Evolutionary conservation across 2,797 vertebrate species (phyloP).

Genomic region (Karalla daura): DNA sequence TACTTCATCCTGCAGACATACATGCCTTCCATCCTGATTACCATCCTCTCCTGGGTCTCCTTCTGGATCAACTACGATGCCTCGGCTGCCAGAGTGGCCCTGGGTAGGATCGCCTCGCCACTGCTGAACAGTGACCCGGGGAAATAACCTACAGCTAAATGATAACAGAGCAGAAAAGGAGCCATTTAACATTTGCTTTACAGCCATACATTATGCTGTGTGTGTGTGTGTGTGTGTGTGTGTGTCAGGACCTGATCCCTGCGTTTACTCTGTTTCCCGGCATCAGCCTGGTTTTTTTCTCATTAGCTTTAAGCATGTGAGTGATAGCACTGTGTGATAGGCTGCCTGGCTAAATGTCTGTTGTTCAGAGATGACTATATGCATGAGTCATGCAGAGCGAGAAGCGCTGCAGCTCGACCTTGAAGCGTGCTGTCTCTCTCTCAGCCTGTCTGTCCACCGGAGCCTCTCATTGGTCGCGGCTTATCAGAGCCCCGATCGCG

Average conservation of each 20-base stretch:
- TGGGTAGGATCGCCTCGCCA: slow-evolving; percentile 87
- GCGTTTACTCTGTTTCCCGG: slow-evolving; percentile 48
- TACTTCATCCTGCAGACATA: slow-evolving; percentile 99
- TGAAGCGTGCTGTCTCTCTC: slow-evolving; percentile 74
- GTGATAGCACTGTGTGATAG: slow-evolving; percentile 73
- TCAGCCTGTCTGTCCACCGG: slow-evolving; percentile 65
- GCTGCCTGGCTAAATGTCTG: slow-evolving; percentile 75
- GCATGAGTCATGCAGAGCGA: slow-evolving; percentile 77
- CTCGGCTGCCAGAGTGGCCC: slow-evolving; percentile 97
- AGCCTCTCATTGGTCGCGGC: slow-evolving; percentile 51
- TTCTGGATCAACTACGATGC: slow-evolving; percentile 99
- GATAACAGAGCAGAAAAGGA: slow-evolving; percentile 56
- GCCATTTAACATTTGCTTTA: slow-evolving; percentile 44
- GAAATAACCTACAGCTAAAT: slow-evolving; percentile 62
- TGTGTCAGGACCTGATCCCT: slow-evolving; percentile 40
- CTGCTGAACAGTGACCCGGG: slow-evolving; percentile 58
- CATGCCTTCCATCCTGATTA: slow-evolving; percentile 99
- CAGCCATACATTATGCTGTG: slow-evolving; percentile 27
- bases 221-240: slow-evolving; percentile 37
- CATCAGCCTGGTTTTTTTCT: slow-evolving; percentile 48
- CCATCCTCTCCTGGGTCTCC: slow-evolving; percentile 99
- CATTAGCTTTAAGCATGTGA: slow-evolving; percentile 73
- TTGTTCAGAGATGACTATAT: slow-evolving; percentile 78
- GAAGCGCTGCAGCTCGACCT: slow-evolving; percentile 76
- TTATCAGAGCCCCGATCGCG: slow-evolving; percentile 39